Evolutionary conservation across 2,888 invertebrate genomes (phyloP).

Genomic region (Drosophila koepferae): DNA sequence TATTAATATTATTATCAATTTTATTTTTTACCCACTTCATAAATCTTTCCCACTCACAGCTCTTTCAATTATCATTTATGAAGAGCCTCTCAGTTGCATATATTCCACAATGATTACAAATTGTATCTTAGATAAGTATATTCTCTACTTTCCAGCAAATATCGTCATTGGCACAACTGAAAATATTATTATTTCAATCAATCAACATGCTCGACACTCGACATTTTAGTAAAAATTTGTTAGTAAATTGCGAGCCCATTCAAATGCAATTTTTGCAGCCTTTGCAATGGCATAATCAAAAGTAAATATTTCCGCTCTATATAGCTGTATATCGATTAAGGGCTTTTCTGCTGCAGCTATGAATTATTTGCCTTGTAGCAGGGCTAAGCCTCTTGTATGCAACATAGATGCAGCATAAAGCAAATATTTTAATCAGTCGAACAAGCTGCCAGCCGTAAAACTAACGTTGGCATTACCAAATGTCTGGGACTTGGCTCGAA

Average conservation of each 20-base stretch:
- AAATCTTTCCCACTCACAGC: too few species aligned
- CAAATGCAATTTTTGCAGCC: background rate
- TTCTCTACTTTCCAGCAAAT: too few species aligned
- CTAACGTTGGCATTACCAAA: slow-evolving; percentile 10
- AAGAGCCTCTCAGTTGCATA: too few species aligned
- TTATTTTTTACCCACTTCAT: too few species aligned
- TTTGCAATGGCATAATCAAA: background rate
- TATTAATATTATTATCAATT: too few species aligned
- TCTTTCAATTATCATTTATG: too few species aligned
- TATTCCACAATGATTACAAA: too few species aligned
- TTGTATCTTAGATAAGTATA: too few species aligned
- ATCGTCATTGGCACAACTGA: too few species aligned
- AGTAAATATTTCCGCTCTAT: slow-evolving; percentile 1
- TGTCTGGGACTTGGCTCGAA: slow-evolving; percentile 27
- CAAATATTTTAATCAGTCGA: slow-evolving; percentile 62
- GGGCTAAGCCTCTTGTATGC: background rate
- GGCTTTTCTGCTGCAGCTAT: background rate
- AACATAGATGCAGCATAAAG: slow-evolving; percentile 20
- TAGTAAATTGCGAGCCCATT: background rate
- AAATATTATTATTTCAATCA: background rate
- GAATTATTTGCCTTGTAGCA: background rate
- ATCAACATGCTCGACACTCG: background rate
- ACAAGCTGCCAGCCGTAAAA: slow-evolving; percentile 37
- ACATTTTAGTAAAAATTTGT: background rate
- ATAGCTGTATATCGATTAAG: slow-evolving; percentile 1